These are phyloP conservation scores for Mythimna albipuncta DNA, from an alignment of 2,888 invertebrate species.

Conservation along the genomic window DNA sequence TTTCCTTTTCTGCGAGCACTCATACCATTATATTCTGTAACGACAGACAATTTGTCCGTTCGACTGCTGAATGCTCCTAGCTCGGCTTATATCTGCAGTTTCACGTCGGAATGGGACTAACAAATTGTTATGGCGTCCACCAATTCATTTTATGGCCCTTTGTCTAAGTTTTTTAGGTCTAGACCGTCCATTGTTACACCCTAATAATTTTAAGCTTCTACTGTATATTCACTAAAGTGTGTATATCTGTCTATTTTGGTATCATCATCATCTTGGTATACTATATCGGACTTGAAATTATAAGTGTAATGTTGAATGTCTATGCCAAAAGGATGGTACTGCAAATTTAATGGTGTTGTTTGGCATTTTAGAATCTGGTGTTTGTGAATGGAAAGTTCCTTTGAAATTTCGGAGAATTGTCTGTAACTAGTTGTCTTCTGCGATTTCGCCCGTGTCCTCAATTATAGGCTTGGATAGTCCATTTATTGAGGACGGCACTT, in stretches of 20 bases:
- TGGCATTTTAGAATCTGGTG: background rate
- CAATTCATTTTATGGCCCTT: slow-evolving; percentile 57
- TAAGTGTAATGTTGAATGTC: slow-evolving; percentile 29
- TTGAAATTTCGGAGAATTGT: too few species aligned
- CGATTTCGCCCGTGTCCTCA: too few species aligned
- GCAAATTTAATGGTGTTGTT: slow-evolving; percentile 17
- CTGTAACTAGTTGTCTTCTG: too few species aligned
- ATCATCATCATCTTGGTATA: slow-evolving; percentile 25
- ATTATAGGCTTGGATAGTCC: too few species aligned
- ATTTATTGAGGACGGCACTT: too few species aligned
- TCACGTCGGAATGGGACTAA: slow-evolving; percentile 29
- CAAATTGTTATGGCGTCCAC: slow-evolving; percentile 57
- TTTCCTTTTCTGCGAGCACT: background rate
- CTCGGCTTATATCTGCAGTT: slow-evolving; percentile 18
- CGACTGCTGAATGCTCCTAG: slow-evolving; percentile 42
- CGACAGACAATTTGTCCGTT: slow-evolving; percentile 57
- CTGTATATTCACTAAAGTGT: background rate
- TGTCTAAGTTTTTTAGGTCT: slow-evolving; percentile 60
- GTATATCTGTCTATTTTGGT: slow-evolving; percentile 23
- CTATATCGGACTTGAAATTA: slow-evolving; percentile 32
- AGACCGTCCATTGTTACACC: slow-evolving; percentile 18
- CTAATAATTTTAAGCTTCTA: too few species aligned
- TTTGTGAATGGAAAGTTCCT: too few species aligned
- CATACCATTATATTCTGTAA: slow-evolving; percentile 8
- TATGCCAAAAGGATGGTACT: slow-evolving; percentile 23